Evolutionary conservation across 2,113 vertebrate genomes (phyloP).

Genomic region (Columba livia): DNA sequence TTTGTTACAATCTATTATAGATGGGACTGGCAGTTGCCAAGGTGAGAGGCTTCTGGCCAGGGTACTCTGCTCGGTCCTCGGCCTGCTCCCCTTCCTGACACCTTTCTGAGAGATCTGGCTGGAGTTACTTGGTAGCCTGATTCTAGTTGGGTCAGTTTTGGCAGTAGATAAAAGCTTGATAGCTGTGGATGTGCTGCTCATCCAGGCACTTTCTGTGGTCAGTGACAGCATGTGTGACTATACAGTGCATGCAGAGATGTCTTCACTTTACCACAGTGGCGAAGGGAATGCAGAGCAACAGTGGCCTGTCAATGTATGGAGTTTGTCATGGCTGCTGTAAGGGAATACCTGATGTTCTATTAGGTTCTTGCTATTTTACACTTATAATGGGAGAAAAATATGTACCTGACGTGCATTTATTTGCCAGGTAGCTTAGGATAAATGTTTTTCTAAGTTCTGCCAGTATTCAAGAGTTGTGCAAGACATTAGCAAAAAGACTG

Average conservation of each 20-base stretch:
- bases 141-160: background rate
- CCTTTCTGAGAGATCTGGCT: background rate
- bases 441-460: background rate
- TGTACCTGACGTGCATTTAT: background rate
- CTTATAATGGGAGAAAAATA: background rate
- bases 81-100: background rate
- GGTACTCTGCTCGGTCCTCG: background rate
- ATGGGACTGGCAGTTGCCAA: background rate
- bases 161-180: background rate
- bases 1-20: too few species aligned
- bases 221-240: background rate
- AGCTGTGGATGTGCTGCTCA: background rate
- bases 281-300: background rate
- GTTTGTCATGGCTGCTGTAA: background rate
- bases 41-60: background rate
- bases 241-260: accelerated
- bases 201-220: background rate
- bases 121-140: background rate
- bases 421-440: background rate
- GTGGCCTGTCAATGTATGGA: too few species aligned
- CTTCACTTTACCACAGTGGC: background rate
- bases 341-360: background rate
- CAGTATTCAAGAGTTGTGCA: background rate
- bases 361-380: background rate
- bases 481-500: background rate